Evolutionary conservation across 2,797 vertebrate genomes (phyloP), one percentile per base, ranked within the genome.

Genomic region (Huso huso): DNA sequence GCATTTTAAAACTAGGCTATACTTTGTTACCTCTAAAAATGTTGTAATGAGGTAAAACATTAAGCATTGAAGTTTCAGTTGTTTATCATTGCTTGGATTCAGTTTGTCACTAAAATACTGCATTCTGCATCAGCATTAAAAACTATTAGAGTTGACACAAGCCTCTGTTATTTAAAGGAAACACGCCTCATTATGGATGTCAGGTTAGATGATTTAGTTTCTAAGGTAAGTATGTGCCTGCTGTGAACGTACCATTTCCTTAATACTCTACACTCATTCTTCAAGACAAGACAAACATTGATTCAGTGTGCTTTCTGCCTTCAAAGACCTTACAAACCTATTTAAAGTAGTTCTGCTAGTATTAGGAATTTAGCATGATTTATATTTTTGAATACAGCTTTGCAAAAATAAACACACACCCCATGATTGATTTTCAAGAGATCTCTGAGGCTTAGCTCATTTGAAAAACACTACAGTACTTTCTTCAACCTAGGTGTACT

Each of bases 161-260:
- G 37, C 37, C 37, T 37, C 37, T 37, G 37, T 37, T 37, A 37
- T 37, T 37, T 37, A 37, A 37, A 37, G 53, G n/a, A 10, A 55
- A n/a, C 53, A 55, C n/a, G 7, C 53, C 6, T 55, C 53, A 55
- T 55, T 55, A 55, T n/a, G n/a, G 18, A 53, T 67, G 74, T 76
- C 76, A 71, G 64, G 53, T 37, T 48, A 11, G 50, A 65, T 68
- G 78, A 81, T 73, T 79, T 77, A 75, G 6, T 10, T 55, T 69
- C 60, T 70, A 57, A 70, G 76, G 75, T 68, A 79, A 77, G 76
- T 73, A 72, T 75, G 75, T 68, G 69, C 70, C 71, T 70, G 66
- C 51, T 65, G 62, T 74, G 71, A 72, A 65, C 3, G 37, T 66
- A 66, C 70, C 62, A 67, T 65, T 69, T 64, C 69, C 75, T 70